These are phyloP conservation scores for Heliopora coerulea DNA, from an alignment of 92 coral and sea anemone species.

Conservation along the genomic window DNA sequence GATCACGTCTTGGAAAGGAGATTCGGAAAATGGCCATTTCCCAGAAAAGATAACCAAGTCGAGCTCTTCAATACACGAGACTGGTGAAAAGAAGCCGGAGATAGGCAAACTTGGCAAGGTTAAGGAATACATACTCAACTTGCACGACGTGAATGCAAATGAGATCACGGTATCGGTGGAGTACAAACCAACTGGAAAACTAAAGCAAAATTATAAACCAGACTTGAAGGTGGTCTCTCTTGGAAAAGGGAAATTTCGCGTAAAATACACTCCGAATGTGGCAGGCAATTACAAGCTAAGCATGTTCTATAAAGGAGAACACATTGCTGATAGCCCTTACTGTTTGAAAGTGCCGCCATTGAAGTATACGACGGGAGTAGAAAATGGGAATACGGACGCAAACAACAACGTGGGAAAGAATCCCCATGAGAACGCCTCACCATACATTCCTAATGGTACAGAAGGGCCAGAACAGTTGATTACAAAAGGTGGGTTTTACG, in stretches of 20 bases:
- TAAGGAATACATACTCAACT: slow-evolving; percentile 84
- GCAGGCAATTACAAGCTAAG: slow-evolving; percentile 93
- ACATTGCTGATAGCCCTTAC: slow-evolving; percentile 91
- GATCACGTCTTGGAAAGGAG: slow-evolving; percentile 7
- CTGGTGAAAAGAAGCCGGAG: slow-evolving; percentile 37
- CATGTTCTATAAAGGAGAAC: slow-evolving; percentile 84
- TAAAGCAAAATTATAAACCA: slow-evolving; percentile 73
- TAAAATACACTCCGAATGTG: slow-evolving; percentile 81
- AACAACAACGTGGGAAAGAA: neutral
- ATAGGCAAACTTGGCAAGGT: slow-evolving; percentile 86
- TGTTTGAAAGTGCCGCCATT: slow-evolving; percentile 75
- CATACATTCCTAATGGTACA: neutral
- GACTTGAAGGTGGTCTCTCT: slow-evolving; percentile 82
- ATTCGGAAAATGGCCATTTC: slow-evolving; percentile 9
- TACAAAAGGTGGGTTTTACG: slow-evolving; percentile 9
- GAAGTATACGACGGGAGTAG: slow-evolving; percentile 6
- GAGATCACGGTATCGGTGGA: slow-evolving; percentile 96
- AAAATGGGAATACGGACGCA: neutral
- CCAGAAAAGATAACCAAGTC: slow-evolving; percentile 22
- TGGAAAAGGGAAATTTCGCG: slow-evolving; percentile 82
- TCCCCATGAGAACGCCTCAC: neutral
- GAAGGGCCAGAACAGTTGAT: neutral
- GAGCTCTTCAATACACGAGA: neutral
- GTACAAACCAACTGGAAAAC: slow-evolving; percentile 76
- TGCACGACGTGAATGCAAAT: slow-evolving; percentile 88